These are phyloP conservation scores for Danaus chrysippus DNA, from an alignment of 2,888 invertebrate genomes.

Conservation along the genomic window DNA sequence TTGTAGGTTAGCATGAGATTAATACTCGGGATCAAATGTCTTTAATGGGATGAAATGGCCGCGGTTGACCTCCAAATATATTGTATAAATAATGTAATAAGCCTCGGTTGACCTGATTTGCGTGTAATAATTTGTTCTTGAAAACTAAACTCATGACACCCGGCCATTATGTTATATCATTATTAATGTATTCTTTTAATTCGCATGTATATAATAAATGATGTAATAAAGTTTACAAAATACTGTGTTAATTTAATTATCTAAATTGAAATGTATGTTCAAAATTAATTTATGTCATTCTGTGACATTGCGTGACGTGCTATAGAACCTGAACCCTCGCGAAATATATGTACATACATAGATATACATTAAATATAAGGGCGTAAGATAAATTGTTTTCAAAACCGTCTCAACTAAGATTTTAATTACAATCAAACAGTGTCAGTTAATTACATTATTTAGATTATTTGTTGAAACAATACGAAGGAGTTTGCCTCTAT, in stretches of 20 bases:
- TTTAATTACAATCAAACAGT: not conserved
- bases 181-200: too few relatives aligned
- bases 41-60: not conserved
- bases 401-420: not conserved
- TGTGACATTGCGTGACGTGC: conserved; percentile 23
- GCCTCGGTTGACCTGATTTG: not conserved
- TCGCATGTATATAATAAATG: too few relatives aligned
- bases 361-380: not conserved
- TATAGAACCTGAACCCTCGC: conserved; percentile 13
- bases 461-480: not conserved
- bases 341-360: conserved; percentile 4
- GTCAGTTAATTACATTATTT: conserved; percentile 1
- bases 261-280: conserved; percentile 13
- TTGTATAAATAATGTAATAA: not conserved
- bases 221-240: not conserved
- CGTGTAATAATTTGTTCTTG: not conserved
- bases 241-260: conserved; percentile 1
- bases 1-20: too few relatives aligned
- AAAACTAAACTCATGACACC: too few relatives aligned
- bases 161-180: too few relatives aligned
- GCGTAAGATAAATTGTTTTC: conserved; percentile 3
- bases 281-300: conserved; percentile 21
- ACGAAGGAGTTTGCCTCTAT: not conserved
- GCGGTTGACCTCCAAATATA: not conserved
- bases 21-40: not conserved